Base-by-base conservation (phyloP, 2,797 vertebrate species). In the Smutsia temminckii region DNA sequence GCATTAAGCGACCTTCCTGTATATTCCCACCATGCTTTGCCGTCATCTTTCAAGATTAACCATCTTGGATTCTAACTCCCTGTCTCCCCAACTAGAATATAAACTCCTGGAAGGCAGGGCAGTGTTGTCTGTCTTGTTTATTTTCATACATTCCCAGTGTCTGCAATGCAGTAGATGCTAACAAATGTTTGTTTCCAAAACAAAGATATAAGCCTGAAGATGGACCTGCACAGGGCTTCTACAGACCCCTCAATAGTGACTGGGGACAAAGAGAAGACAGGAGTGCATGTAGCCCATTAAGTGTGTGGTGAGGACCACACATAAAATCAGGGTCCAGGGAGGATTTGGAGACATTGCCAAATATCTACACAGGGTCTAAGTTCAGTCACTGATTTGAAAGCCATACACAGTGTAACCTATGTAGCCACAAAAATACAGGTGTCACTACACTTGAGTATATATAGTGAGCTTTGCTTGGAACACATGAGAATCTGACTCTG, bases 201-300 rank as follows among this genome's bases (percentile, higher is more conserved):
- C n/a, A 68, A 34, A 80, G 59, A 68, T 6, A 20, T 3, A 68
- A 89, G 66, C 6, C 61, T 49, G 75, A 69, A 75, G 37, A 21
- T 0, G 53, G 51, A 81, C 1, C 5, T 83, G 7, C 32, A 42
- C 3, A 27, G 25, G 72, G 27, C 18, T 46, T 46, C 46, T 46
- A 53, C 42, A 61, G 66, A 49, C 17, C 2, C 17, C 34, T 83
- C 20, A 37, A 40, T 40, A 40, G 66, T 34, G 42, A 79, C 1
- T 1, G 9, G 6, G 59, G n/a, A 8, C 51, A 79, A 12, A 84
- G 23, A 86, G 57, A 69, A 42, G 61, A 57, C 32, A n/a, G 20
- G 53, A 12, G 23, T 0, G 6, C 8, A 8, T 0, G 0, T 0
- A 5, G 69, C 55, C 32, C 8, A 16, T 2, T 29, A 29, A 74